phyloP scores from a whole-genome alignment of 1,140 invertebrate genomes.

The Nebria ingens region DNA sequence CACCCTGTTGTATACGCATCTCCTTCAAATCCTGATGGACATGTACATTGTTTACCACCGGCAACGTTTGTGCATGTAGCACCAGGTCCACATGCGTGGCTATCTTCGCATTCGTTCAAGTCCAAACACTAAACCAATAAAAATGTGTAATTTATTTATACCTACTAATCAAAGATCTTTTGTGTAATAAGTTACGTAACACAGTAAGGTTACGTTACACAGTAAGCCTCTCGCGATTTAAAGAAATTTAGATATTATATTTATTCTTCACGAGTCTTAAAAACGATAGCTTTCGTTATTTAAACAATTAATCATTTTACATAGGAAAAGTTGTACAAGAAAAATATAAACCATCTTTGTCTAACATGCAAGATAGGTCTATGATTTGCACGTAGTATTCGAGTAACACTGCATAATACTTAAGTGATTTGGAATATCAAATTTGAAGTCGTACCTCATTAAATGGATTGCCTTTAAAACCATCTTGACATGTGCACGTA shows the following conservation, averaged over 20 bases:
- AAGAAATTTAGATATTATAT: no score
- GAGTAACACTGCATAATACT: no score
- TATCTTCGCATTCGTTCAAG: slow-evolving; percentile 68
- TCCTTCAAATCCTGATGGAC: slow-evolving; percentile 67
- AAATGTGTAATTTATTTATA: not conserved
- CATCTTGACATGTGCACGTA: slow-evolving; percentile 71
- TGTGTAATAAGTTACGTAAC: no score
- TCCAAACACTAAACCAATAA: slow-evolving; percentile 58
- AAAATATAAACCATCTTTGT: slow-evolving; percentile 6
- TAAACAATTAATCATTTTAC: not conserved
- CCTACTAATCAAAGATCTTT: slow-evolving; percentile 22
- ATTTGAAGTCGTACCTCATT: slow-evolving; percentile 52
- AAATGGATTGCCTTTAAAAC: slow-evolving; percentile 79
- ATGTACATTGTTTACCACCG: slow-evolving; percentile 71
- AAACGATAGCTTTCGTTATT: no score
- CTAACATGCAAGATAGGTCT: no score
- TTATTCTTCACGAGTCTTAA: no score
- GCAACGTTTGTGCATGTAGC: slow-evolving; percentile 70
- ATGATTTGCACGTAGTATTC: no score
- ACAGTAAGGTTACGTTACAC: no score
- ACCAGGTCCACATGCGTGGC: slow-evolving; percentile 61
- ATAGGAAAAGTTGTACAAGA: no score
- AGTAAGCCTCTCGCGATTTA: no score
- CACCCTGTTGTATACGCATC: slow-evolving; percentile 58
- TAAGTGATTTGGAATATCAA: slow-evolving; percentile 2